Evolutionary conservation across 2,888 invertebrate species (phyloP).

Genomic region (Sesamia inferens): DNA sequence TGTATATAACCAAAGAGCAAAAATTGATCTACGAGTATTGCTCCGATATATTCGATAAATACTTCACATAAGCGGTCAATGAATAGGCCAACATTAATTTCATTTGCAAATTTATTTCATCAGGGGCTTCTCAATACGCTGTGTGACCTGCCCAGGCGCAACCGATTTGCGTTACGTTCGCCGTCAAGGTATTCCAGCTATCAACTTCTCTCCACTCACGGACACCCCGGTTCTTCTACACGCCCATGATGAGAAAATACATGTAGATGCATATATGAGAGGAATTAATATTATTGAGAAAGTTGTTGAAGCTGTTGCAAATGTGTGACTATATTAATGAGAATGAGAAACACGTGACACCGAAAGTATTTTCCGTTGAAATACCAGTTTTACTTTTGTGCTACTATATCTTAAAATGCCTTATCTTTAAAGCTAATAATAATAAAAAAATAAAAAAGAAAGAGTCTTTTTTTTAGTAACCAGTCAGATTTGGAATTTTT

Average conservation of each 20-base stretch:
- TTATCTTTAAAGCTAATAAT: not conserved
- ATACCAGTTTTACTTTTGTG: not conserved
- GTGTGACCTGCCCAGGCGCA: constrained; percentile 94
- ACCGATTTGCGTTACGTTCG: constrained; percentile 96
- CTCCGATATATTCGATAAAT: not conserved
- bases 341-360: not conserved
- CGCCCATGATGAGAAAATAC: constrained; percentile 95
- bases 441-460: not conserved
- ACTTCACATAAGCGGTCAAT: not conserved
- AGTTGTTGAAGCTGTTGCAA: constrained; percentile 91
- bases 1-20: not conserved
- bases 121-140: constrained; percentile 72
- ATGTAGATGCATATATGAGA: constrained; percentile 92
- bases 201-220: constrained; percentile 95
- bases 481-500: not conserved
- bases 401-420: not conserved
- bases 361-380: not conserved
- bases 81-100: not conserved
- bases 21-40: not conserved
- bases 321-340: constrained; percentile 62
- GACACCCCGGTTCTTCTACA: constrained; percentile 94
- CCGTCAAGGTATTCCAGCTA: constrained; percentile 92
- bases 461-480: not conserved
- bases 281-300: constrained; percentile 94
- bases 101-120: constrained; percentile 12